Conservation (phyloP, 2,888 invertebrate genomes). For the Arctia plantaginis region DNA sequence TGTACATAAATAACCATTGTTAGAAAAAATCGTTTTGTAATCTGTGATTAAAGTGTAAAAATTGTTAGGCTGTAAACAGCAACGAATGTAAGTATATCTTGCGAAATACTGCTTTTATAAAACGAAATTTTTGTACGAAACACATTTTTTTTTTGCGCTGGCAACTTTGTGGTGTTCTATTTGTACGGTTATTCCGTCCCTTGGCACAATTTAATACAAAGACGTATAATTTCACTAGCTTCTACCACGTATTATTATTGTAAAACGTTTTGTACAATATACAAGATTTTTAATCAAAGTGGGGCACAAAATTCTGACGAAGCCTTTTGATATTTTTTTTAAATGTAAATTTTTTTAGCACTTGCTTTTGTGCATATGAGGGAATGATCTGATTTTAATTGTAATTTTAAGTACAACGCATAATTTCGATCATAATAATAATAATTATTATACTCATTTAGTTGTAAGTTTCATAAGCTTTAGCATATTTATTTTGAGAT, state of each 20-base stretch:
- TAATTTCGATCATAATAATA: constrained; percentile 84
- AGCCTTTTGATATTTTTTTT: constrained; percentile 50
- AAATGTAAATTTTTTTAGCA: constrained; percentile 47
- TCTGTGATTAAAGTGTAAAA: constrained; percentile 76
- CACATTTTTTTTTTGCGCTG: constrained; percentile 44
- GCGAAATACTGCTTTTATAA: constrained; percentile 42
- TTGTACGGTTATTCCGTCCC: constrained; percentile 74
- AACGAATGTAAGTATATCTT: constrained; percentile 64
- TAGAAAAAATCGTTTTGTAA: constrained; percentile 57
- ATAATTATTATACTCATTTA: constrained; percentile 85
- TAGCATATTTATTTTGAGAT: constrained; percentile 78
- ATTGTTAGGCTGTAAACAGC: constrained; percentile 80
- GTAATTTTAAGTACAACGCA: constrained; percentile 68
- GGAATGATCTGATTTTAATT: constrained; percentile 61
- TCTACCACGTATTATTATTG: constrained; percentile 62
- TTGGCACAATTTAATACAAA: constrained; percentile 72
- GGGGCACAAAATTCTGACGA: constrained; percentile 60
- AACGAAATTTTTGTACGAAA: constrained; percentile 40
- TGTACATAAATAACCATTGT: constrained; percentile 74
- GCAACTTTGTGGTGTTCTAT: constrained; percentile 46
- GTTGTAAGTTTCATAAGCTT: constrained; percentile 74
- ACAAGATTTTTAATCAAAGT: constrained; percentile 50
- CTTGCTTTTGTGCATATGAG: constrained; percentile 45
- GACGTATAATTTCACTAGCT: constrained; percentile 70
- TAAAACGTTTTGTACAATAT: constrained; percentile 60